Conservation (phyloP, 2,888 invertebrate genomes). For the Brenthis daphne region DNA sequence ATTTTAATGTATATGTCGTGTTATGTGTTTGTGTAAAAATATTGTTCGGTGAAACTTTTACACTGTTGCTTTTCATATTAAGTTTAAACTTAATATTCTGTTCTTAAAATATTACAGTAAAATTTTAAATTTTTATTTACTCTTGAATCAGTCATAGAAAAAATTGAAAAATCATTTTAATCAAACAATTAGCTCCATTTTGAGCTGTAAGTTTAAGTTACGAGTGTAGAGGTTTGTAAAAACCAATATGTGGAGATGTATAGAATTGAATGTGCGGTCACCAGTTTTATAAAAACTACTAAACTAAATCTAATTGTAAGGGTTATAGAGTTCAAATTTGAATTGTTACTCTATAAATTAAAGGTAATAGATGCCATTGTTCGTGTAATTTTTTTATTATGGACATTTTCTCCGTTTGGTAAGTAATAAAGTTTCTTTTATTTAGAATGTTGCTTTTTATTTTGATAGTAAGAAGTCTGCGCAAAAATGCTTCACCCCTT, state of each 20-base stretch:
- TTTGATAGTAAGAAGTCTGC: neutral
- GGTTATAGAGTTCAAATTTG: conserved; percentile 22
- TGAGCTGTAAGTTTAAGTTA: neutral
- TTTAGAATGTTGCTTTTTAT: conserved; percentile 50
- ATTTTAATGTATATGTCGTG: conserved; percentile 7
- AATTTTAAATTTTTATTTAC: neutral
- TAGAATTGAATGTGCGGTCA: conserved; percentile 18
- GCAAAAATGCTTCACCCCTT: neutral
- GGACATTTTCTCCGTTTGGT: conserved; percentile 69
- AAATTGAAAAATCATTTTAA: too few species aligned
- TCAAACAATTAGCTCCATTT: neutral
- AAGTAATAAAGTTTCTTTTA: conserved; percentile 74
- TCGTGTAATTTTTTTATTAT: conserved; percentile 64
- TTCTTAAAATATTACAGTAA: neutral
- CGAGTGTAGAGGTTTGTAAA: neutral
- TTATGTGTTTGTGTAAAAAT: conserved; percentile 10
- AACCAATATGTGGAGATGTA: neutral
- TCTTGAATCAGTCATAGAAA: neutral
- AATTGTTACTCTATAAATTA: conserved; percentile 47
- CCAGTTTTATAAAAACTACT: conserved; percentile 28
- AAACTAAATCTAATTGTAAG: conserved; percentile 23
- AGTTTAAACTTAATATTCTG: neutral
- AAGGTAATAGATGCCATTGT: conserved; percentile 70
- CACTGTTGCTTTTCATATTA: neutral
- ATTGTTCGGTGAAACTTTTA: conserved; percentile 7